Conservation (phyloP, 1,140 invertebrate species). For the Drosophila ercepeae region DNA sequence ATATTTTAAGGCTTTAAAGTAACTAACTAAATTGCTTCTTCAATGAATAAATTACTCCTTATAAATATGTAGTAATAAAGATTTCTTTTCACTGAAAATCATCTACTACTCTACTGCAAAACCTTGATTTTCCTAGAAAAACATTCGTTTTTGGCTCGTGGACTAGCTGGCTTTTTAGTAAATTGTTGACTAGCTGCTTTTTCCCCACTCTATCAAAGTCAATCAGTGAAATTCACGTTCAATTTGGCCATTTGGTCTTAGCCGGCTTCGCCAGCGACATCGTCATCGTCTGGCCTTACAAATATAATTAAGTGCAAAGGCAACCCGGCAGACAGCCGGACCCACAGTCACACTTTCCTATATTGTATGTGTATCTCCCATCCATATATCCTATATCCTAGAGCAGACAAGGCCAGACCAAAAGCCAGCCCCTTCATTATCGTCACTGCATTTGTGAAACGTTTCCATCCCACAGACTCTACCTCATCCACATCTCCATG, state of each 20-base stretch:
- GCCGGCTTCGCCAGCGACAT: conserved; percentile 25
- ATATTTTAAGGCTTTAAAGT: no score
- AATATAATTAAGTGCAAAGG: conserved; percentile 73
- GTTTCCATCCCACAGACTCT: background rate
- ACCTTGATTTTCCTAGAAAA: background rate
- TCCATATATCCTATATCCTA: background rate
- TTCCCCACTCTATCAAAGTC: conserved; percentile 10
- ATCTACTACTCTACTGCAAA: background rate
- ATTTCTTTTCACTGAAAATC: no score
- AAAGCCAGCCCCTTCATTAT: conserved; percentile 40
- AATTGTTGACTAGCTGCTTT: background rate
- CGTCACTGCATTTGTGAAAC: conserved; percentile 15
- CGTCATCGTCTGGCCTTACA: conserved; percentile 42
- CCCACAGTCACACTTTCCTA: conserved; percentile 1
- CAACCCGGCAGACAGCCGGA: conserved; percentile 43
- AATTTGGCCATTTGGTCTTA: conserved; percentile 61
- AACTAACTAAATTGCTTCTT: no score
- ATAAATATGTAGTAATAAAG: no score
- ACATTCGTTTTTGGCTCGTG: background rate
- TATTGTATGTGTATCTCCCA: background rate
- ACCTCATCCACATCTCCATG: background rate
- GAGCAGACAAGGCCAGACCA: conserved; percentile 25
- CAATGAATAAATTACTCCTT: no score
- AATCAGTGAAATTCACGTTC: conserved; percentile 71
- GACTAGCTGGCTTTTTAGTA: background rate